Conservation (phyloP, 2,888 invertebrate species). For the Archips xylosteana region DNA sequence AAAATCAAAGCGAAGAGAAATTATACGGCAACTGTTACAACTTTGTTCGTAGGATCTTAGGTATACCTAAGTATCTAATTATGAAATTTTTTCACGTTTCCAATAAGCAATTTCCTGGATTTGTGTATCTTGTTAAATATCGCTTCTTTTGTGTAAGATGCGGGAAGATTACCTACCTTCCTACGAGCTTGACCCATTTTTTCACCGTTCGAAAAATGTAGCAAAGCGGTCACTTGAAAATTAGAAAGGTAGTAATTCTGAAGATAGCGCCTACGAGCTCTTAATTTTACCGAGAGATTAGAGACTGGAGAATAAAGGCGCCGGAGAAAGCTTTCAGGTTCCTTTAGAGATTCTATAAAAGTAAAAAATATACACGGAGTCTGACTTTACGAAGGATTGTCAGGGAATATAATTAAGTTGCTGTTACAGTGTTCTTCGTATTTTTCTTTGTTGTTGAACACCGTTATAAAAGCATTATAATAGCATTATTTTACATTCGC, state of each 20-base stretch:
- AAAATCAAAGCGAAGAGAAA: constrained; percentile 56
- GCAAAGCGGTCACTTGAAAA: constrained; percentile 12
- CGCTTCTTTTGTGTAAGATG: constrained; percentile 20
- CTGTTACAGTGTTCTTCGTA: not conserved
- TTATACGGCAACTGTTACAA: constrained; percentile 47
- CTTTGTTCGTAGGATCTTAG: constrained; percentile 9
- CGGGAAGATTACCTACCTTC: constrained; percentile 5
- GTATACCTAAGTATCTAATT: constrained; percentile 8
- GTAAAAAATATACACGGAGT: not conserved
- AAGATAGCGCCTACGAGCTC: constrained; percentile 8
- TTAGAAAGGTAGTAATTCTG: constrained; percentile 9
- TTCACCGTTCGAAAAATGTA: constrained; percentile 4
- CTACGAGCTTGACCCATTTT: not conserved
- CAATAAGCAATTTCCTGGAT: constrained; percentile 23
- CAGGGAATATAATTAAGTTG: not conserved
- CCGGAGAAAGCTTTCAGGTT: constrained; percentile 5
- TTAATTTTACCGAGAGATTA: constrained; percentile 7
- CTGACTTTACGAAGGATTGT: not conserved
- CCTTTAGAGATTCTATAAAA: not conserved
- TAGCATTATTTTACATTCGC: too few species aligned
- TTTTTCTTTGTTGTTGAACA: not conserved
- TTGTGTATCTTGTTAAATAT: constrained; percentile 12
- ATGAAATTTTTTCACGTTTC: constrained; percentile 24
- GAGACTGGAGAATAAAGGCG: not conserved
- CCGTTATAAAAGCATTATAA: not conserved